Base-by-base conservation (phyloP, 2,113 vertebrate species). In the Tachuris rubrigastra region DNA sequence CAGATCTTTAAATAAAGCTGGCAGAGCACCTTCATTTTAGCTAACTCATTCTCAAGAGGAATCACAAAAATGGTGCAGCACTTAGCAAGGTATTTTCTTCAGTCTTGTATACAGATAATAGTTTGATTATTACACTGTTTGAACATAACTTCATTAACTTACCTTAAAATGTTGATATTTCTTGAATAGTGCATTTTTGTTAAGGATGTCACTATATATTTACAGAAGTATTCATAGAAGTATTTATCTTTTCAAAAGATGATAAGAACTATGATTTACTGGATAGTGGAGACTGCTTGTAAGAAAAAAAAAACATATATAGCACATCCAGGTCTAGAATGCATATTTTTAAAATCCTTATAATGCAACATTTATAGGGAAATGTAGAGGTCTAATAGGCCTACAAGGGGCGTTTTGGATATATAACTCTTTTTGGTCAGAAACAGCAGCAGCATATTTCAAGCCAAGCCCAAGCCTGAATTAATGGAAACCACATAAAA, bases 1-100 rank as follows among this genome's bases (percentile, higher is more conserved):
- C 2, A 4, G 52, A 80, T 86, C 87, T 90, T 96, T 83, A 91
- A 95, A 95, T 83, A 95, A 91, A 91, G 56, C 72, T 74, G 56
- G 82, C 75, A 95, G 60, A 94, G 27, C 28, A 78, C 63, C 47
- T 90, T 83, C 58, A 63, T 83, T 93, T 83, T 65, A 85, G 52
- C 35, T 67, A 91, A 86, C 55, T 88, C 63, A 71, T 67, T 91
- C 87, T 94, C 78, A 90, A 74, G 52, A 90, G 58, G 33, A 90
- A 94, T 74, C 42, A 59, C 56, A 95, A 85, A 92, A 91, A 75
- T 24, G 30, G 55, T 55, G 35, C 28, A 78, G 60, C 55, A 88
- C 39, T 33, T 80, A 86, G 55, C 11, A 77, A 71, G 4, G 0
- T 74, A 31, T 68, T 88, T 96, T 84, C 42, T 71, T 88, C 63